These are phyloP conservation scores for Carpatolechia fugitivella DNA, from an alignment of 2,888 invertebrate genomes.

Conservation along the genomic window DNA sequence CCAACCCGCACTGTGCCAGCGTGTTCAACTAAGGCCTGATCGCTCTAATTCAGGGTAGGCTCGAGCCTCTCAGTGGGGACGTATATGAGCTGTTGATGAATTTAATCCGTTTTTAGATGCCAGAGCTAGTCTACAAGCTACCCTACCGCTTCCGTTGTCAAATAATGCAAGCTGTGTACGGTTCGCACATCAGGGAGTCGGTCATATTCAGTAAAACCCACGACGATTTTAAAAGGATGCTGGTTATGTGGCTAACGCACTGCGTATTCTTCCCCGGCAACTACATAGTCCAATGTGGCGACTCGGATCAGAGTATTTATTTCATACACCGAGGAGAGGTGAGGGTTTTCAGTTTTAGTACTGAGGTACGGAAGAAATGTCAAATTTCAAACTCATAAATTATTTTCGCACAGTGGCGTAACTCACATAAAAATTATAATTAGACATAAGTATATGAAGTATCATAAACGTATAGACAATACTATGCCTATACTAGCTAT, in stretches of 20 bases:
- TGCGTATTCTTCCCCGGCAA: conserved; percentile 77
- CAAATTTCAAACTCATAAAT: too few species aligned
- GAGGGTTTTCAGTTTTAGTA: conserved; percentile 13
- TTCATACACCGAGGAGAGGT: conserved; percentile 79
- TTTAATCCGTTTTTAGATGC: conserved; percentile 46
- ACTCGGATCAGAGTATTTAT: conserved; percentile 77
- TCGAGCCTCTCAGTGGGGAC: too few species aligned
- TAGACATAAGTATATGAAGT: too few species aligned
- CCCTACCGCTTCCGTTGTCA: conserved; percentile 69
- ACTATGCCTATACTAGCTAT: too few species aligned
- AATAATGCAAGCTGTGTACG: conserved; percentile 73
- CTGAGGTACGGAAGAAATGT: too few species aligned
- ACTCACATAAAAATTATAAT: too few species aligned
- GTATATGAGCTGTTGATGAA: background rate
- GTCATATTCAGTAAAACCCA: conserved; percentile 72
- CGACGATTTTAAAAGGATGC: conserved; percentile 70
- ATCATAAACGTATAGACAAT: too few species aligned
- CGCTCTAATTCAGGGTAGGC: too few species aligned
- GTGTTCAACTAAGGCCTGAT: too few species aligned
- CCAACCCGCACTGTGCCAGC: too few species aligned
- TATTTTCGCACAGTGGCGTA: too few species aligned
- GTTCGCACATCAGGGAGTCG: conserved; percentile 67
- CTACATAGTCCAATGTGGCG: conserved; percentile 77
- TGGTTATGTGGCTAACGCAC: conserved; percentile 70
- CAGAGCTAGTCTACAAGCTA: conserved; percentile 54